Base-by-base conservation (phyloP, 1,140 invertebrate species). In the Drosophila biarmipes region DNA sequence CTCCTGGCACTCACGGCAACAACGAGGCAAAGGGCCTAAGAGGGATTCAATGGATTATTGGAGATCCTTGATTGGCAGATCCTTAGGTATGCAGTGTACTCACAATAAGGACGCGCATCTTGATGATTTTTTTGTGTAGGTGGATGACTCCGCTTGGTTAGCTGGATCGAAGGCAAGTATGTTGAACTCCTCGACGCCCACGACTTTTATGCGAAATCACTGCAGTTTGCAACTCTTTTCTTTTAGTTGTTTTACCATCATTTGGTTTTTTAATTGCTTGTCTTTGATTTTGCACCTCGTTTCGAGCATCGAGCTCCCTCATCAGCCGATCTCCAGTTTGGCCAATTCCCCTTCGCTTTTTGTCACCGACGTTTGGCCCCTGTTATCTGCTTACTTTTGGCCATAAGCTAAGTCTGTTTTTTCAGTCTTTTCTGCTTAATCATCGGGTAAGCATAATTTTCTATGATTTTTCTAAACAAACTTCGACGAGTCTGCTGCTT, bases 41-140 rank as follows among this genome's bases (percentile, higher is more conserved):
- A 11, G 2, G 15, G 6, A 12, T 21, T 10, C 15, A 34, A 34
- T 6, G 0, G 14, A 34, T 4, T 2, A 17, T 56, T 7, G 12
- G 0, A 27, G 27, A 42, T 40, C n/a, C 21, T 31, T 11, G 4
- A 6, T 52, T 15, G 24, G 27, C 8, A 8, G 8, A 10, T 31
- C 6, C 8, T 31, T 8, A 8, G 4, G 6, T 15, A n/a, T n/a
- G n/a, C n/a, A 19, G 37, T 48, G 14, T 51, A 89, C 85, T 89
- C 38, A 89, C 85, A 61, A 90, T 80, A 52, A 89, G 73, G 80
- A 84, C 46, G 27, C 77, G 85, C 85, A 89, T 89, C 49, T 75
- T 84, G 61, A n/a, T n/a, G 29, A 10, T 8, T 45, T 37, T 45
- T 45, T 27, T 74, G 43, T 68, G 52, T 74, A 52, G 71, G 31